Evolutionary conservation across 2,888 invertebrate species (phyloP), one percentile per base, ranked within the genome.

Genomic region (Auanema sp.): DNA sequence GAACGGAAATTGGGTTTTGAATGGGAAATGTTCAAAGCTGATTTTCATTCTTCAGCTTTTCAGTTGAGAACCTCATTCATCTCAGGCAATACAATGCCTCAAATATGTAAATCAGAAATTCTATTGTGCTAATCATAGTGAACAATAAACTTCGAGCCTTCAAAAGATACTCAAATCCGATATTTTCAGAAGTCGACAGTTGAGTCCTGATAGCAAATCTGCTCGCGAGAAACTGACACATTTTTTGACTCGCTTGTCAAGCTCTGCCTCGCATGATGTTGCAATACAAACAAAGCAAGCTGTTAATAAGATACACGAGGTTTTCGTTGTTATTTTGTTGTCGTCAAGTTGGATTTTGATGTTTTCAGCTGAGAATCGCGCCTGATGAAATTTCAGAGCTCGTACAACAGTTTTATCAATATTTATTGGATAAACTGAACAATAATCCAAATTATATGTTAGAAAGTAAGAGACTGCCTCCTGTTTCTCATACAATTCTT

Each of bases 371-470:
- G 24, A 60, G 68, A 18, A 25, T 76, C 33, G 23, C 64, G 3
- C 89, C 92, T 1, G 93, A 93, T 64, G 92, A 95, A 71, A 85
- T 94, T 41, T 92, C 94, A 0, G 93, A 94, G 82, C 86, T 90
- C 52, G 91, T 93, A 40, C 95, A 96, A 85, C 91, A 91, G 80
- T 92, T 92, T 83, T 98, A 96, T 85, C 90, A 90, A 85, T 88
- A 88, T 57, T 84, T 92, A 84, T 88, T 89, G 71, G 90, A 90
- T 68, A 88, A 90, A 76, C 88, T 92, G 86, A 90, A 90, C 75
- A 69, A 78, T 1, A 79, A 83, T 55, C 50, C 81, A 33, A 33
- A 33, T 33, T 33, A 33, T 64, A 33, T 47, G 61, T 49, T 50
- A 18, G 23, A 6, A 41, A 57, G 49, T 44, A 50, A 50, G 18